These are phyloP conservation scores for Megaustenia siamemsis DNA, from an alignment of 2,888 invertebrate species.

Conservation along the genomic window DNA sequence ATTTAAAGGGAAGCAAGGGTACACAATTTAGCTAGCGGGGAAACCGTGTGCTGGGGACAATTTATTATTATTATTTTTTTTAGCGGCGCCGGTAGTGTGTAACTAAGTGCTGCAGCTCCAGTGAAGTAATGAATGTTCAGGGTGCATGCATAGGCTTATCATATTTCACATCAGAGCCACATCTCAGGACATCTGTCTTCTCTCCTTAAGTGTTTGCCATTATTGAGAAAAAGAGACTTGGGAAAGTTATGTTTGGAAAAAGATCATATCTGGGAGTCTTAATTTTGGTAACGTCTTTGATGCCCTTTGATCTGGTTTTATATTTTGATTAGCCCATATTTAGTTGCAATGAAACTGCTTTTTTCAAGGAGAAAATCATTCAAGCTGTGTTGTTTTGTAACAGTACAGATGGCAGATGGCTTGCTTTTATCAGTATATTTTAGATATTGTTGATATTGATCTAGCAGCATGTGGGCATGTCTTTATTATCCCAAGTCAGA, in stretches of 20 bases:
- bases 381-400: no score
- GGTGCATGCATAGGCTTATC: background rate
- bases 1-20: background rate
- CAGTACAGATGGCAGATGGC: no score
- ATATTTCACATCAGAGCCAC: background rate
- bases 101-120: background rate
- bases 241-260: no score
- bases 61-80: constrained; percentile 12
- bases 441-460: no score
- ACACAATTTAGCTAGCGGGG: background rate
- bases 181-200: background rate
- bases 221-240: no score
- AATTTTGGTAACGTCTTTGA: background rate
- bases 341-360: no score
- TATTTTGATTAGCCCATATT: no score
- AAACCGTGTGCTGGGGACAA: background rate
- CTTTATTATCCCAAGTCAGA: no score
- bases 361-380: no score
- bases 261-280: background rate
- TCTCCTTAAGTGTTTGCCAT: background rate
- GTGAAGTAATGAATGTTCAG: background rate
- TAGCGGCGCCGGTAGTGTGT: background rate
- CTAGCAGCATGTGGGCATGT: no score
- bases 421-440: no score
- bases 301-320: no score